Conservation (phyloP, 2,113 vertebrate genomes). For the Muntiacus reevesi region DNA sequence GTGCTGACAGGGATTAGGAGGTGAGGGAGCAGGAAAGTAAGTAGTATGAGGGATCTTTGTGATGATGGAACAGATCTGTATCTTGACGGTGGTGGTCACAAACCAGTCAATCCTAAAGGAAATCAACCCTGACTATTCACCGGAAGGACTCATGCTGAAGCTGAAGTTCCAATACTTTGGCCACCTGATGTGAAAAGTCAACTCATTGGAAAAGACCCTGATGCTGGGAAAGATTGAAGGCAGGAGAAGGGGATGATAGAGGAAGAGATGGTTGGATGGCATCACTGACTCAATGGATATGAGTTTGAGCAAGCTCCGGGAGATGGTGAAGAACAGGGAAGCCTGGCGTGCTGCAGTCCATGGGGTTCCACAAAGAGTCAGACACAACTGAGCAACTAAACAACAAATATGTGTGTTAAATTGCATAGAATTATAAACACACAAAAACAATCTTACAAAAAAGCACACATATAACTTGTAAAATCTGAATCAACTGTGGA, state of each 20-base stretch:
- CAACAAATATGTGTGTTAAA: neutral
- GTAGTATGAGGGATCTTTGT: neutral
- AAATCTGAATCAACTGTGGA: neutral
- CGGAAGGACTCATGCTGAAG: neutral
- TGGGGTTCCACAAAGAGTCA: neutral
- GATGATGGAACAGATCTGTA: neutral
- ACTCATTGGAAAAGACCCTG: neutral
- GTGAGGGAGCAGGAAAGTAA: neutral
- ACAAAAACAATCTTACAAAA: neutral
- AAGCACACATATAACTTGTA: neutral
- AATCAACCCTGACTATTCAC: neutral
- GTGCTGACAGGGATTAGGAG: neutral
- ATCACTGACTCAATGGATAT: neutral
- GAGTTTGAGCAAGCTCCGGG: neutral
- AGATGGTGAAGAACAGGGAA: neutral
- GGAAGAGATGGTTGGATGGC: neutral
- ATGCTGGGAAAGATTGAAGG: neutral
- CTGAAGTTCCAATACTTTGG: neutral
- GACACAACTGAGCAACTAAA: neutral
- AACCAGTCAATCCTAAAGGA: neutral
- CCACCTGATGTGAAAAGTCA: neutral
- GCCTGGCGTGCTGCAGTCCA: neutral
- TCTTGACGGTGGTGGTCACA: neutral
- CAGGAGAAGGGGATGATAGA: neutral
- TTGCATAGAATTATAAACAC: neutral